Percentiles rank a stretch among this genome's conserved stretches.
These are phyloP conservation scores for Melieria crassipennis DNA, from an alignment of 2,888 invertebrate species.

Conservation along the genomic window DNA sequence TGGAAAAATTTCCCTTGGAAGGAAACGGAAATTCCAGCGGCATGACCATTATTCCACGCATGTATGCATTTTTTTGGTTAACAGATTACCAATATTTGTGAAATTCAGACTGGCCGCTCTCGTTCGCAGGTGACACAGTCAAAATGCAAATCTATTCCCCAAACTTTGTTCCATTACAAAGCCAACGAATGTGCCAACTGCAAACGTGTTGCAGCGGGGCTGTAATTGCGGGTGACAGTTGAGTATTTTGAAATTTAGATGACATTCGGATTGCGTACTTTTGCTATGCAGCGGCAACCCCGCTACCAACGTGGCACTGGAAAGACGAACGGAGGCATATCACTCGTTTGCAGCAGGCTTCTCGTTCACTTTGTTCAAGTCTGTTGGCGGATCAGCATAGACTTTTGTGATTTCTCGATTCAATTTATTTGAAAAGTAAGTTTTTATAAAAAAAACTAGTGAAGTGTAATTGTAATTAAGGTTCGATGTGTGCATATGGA, in stretches of 20 bases:
- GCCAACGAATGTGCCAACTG: no score
- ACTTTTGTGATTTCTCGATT: slow-evolving; percentile 61
- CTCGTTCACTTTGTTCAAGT: slow-evolving; percentile 78
- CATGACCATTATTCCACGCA: background rate
- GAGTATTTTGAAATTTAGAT: no score
- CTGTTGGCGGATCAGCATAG: slow-evolving; percentile 73
- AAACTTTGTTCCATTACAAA: no score
- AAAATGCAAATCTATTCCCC: no score
- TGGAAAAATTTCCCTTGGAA: background rate
- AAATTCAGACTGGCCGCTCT: background rate
- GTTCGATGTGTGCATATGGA: slow-evolving; percentile 32
- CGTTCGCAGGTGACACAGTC: no score
- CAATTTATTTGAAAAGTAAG: slow-evolving; percentile 62
- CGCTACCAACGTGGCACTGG: slow-evolving; percentile 45
- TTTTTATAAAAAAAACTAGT: slow-evolving; percentile 43
- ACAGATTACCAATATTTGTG: background rate
- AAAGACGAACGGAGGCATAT: slow-evolving; percentile 51
- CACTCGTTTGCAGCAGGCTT: slow-evolving; percentile 64
- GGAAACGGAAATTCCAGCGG: background rate
- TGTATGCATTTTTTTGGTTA: slow-evolving; percentile 1
- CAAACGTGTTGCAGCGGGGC: no score
- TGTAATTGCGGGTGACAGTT: no score
- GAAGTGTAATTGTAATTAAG: slow-evolving; percentile 30
- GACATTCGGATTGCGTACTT: no score
- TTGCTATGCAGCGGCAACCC: slow-evolving; percentile 4